A percentile compares a stretch with the other conserved stretches of the same genome.
Conservation (phyloP, 92 coral and sea anemone species). For the Pocillopora grandis region DNA sequence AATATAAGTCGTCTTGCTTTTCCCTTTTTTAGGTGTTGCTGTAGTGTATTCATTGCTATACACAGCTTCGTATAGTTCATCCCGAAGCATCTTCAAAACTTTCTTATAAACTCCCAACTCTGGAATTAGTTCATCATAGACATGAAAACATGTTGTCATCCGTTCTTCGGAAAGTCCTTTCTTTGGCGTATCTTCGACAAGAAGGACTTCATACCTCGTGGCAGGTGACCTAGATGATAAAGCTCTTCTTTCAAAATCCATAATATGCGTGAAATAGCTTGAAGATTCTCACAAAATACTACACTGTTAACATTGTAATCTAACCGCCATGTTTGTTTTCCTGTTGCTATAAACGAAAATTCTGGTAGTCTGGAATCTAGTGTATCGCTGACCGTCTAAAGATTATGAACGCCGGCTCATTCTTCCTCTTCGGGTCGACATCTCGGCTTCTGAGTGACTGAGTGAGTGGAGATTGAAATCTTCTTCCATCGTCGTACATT, state of each 20-base stretch:
- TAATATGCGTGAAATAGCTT: constrained; percentile 9
- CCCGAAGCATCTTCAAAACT: constrained; percentile 85
- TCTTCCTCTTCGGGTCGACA: constrained; percentile 55
- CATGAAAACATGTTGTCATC: constrained; percentile 85
- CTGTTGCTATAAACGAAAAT: constrained; percentile 34
- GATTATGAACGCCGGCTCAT: constrained; percentile 39
- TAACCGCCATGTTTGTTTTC: constrained; percentile 12
- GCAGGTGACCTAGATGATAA: constrained; percentile 89
- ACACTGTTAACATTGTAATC: not conserved
- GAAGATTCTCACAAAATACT: not conserved
- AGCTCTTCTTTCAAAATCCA: constrained; percentile 72
- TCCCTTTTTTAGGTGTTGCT: constrained; percentile 62
- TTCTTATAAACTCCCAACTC: constrained; percentile 85
- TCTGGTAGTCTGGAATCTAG: constrained; percentile 14
- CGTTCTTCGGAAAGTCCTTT: constrained; percentile 77
- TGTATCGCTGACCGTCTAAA: constrained; percentile 52
- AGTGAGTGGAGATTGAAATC: constrained; percentile 53
- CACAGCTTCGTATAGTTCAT: constrained; percentile 90
- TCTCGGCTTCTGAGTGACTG: constrained; percentile 33
- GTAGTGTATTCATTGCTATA: constrained; percentile 91
- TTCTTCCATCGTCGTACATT: constrained; percentile 50
- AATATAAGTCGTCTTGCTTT: constrained; percentile 67
- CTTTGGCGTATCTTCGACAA: constrained; percentile 75
- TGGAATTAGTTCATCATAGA: constrained; percentile 86
- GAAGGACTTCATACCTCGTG: constrained; percentile 88